These are phyloP conservation scores for Harpalus rubripes DNA, from an alignment of 2,888 invertebrate genomes.

Conservation along the genomic window DNA sequence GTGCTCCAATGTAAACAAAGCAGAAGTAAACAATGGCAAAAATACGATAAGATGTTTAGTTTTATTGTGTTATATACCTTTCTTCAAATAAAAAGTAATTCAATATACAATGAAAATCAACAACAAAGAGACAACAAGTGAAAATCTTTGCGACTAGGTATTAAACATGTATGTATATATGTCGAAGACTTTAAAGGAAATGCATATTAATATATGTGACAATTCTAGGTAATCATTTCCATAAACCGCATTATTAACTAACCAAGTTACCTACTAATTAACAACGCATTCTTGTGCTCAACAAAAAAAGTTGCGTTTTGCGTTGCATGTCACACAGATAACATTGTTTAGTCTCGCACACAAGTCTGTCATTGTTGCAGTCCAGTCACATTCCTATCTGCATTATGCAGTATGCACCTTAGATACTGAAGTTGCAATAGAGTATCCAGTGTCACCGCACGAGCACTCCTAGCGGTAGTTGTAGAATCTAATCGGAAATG, in stretches of 20 bases:
- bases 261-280: slow-evolving; percentile 2
- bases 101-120: no score
- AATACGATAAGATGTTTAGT: no score
- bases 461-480: not conserved
- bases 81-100: no score
- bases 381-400: not conserved
- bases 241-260: slow-evolving; percentile 3
- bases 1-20: no score
- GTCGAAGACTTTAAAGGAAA: not conserved
- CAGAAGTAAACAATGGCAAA: no score
- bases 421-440: not conserved
- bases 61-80: no score
- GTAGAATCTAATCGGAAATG: slow-evolving; percentile 17
- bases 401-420: not conserved
- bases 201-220: not conserved
- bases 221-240: not conserved
- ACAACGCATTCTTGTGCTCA: not conserved
- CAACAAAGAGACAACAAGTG: no score
- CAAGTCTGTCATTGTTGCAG: slow-evolving; percentile 5
- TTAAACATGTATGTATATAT: not conserved
- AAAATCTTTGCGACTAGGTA: no score
- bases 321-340: slow-evolving; percentile 11
- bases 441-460: not conserved
- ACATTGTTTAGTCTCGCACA: slow-evolving; percentile 31
- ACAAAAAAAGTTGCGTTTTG: not conserved